Conservation (phyloP, 1,140 invertebrate genomes). For the Heliconius eleuchia region DNA sequence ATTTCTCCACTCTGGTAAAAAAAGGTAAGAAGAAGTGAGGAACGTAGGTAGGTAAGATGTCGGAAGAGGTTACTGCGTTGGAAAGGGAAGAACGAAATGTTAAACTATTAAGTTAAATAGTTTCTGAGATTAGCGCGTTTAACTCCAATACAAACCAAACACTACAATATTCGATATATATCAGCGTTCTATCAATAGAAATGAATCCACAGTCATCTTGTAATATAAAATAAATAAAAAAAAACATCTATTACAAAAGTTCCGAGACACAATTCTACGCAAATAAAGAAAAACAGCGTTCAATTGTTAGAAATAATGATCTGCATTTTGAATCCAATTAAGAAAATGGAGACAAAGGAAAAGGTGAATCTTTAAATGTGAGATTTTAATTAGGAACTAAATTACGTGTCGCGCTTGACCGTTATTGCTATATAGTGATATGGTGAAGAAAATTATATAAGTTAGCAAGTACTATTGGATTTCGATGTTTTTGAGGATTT, state of each 20-base stretch:
- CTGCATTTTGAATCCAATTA: conserved; percentile 38
- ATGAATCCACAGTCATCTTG: background rate
- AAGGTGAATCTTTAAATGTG: background rate
- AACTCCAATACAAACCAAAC: no score
- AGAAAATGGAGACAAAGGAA: conserved; percentile 24
- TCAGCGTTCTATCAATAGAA: background rate
- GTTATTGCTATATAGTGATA: background rate
- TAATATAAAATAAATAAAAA: background rate
- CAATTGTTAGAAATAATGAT: conserved; percentile 41
- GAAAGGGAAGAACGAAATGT: no score
- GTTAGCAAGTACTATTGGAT: background rate
- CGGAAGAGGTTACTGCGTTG: no score
- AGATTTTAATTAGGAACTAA: background rate
- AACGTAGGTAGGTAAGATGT: no score
- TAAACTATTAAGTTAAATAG: no score
- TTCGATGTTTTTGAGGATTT: background rate
- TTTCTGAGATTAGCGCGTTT: no score
- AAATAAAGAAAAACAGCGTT: conserved; percentile 17
- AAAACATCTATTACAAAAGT: conserved; percentile 12
- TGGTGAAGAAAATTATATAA: background rate
- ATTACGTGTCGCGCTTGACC: conserved; percentile 1
- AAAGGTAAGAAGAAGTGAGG: no score
- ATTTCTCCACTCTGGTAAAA: no score
- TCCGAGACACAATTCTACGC: background rate
- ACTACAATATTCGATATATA: no score